These are phyloP conservation scores for Lacerta bilineata DNA, from an alignment of 2,797 vertebrate genomes.

Conservation along the genomic window DNA sequence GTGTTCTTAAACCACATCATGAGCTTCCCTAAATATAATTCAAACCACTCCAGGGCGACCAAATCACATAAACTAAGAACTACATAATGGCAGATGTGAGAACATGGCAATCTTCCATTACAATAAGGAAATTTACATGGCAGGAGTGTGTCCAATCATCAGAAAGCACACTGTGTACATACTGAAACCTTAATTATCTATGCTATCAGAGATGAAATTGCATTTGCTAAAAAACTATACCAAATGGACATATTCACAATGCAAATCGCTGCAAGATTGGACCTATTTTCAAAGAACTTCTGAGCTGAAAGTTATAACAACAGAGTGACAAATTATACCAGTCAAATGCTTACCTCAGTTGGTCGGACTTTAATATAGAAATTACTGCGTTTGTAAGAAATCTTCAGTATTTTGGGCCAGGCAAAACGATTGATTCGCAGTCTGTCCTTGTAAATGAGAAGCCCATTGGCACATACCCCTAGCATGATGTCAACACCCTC, in stretches of 20 bases:
- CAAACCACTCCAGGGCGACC: too few relatives aligned
- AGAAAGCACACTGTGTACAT: neutral
- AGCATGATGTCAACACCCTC: conserved; percentile 98
- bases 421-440: conserved; percentile 98
- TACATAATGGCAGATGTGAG: neutral
- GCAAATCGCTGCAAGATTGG: neutral
- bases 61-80: neutral
- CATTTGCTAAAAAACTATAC: neutral
- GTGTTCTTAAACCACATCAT: neutral
- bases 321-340: neutral
- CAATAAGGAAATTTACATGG: neutral
- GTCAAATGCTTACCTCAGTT: conserved; percentile 88
- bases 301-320: neutral
- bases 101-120: neutral
- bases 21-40: neutral
- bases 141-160: neutral
- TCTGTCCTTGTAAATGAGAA: conserved; percentile 97
- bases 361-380: conserved; percentile 99
- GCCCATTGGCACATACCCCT: conserved; percentile 94
- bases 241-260: neutral
- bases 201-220: neutral
- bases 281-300: neutral
- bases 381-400: conserved; percentile 98
- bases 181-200: neutral
- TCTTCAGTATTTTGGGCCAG: conserved; percentile 99